Evolutionary conservation across 1,140 invertebrate genomes (phyloP), one percentile per base, ranked within the genome.

Genomic region (Rhopalosiphum maidis): DNA sequence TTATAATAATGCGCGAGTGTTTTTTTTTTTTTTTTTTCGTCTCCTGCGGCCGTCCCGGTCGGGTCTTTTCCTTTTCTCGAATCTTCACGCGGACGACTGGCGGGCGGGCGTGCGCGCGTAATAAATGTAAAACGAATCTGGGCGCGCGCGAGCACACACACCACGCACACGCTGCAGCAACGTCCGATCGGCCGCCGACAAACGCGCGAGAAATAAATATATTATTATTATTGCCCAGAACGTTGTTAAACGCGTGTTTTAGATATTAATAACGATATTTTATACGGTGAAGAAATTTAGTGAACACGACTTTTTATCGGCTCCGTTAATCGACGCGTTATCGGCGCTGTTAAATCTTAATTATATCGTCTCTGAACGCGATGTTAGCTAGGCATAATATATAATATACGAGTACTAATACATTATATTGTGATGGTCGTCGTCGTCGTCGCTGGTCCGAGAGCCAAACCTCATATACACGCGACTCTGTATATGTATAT

Each of bases 281-380:
- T 85, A 41, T 85, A 25, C 15, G 25, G 43, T 87, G 86, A 48
- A 48, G 43, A 87, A 48, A 87, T 87, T 87, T 48, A n/a, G 87
- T 51, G 87, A 89, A 54, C 87, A 25, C 87, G 87, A 37, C n/a
- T 51, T 37, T 89, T 89, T 89, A 89, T 89, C 86, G 86, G 43
- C 5, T 51, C 46, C 15, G 86, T 88, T 51, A 35, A 88, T 88
- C 48, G 87, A 54, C 87, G 87, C 68, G 90, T 91, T 91, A 91
- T 91, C 90, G 90, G 30, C 43, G 41, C 37, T 51, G 90, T 91
- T 77, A 82, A 48, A 91, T 91, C 90, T 91, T 91, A 91, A 91
- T 91, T 91, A 91, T 77, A 89, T 89, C 90, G 55, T 90, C 68
- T 68, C 55, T 7, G 43, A 30, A 5, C 41, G 41, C 2, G 22